These are phyloP conservation scores for Buphagus erythrorhynchus DNA, from an alignment of 2,797 vertebrate species.

Conservation along the genomic window DNA sequence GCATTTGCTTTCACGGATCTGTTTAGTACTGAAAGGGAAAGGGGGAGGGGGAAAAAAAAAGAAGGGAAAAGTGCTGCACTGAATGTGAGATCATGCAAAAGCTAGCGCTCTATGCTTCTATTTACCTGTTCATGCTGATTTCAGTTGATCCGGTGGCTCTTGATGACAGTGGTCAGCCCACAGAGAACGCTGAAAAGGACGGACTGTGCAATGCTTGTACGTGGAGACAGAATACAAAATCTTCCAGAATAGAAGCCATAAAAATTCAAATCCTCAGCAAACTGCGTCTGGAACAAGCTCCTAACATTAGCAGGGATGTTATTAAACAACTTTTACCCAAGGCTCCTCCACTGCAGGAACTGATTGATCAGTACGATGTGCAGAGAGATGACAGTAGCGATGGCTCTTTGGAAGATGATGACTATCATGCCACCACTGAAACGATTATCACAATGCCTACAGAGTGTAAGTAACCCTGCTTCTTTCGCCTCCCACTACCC, in stretches of 20 bases:
- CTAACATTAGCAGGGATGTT: slow-evolving; percentile 95
- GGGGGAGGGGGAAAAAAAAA: slow-evolving; percentile 33
- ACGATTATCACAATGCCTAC: slow-evolving; percentile 95
- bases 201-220: slow-evolving; percentile 91
- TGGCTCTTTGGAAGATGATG: slow-evolving; percentile 90
- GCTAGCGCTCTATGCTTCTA: slow-evolving; percentile 71
- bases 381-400: slow-evolving; percentile 93
- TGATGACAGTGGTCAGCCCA: slow-evolving; percentile 83
- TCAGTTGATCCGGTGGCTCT: slow-evolving; percentile 84
- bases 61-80: slow-evolving; percentile 43
- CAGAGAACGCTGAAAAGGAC: slow-evolving; percentile 81
- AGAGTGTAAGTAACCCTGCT: slow-evolving; percentile 88
- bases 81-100: slow-evolving; percentile 86
- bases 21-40: slow-evolving; percentile 66
- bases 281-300: slow-evolving; percentile 95
- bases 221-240: slow-evolving; percentile 94
- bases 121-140: slow-evolving; percentile 88
- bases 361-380: slow-evolving; percentile 97
- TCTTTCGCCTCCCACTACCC: slow-evolving; percentile 36
- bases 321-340: slow-evolving; percentile 94
- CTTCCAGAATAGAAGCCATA: slow-evolving; percentile 94
- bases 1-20: slow-evolving; percentile 72
- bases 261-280: slow-evolving; percentile 98
- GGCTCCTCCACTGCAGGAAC: slow-evolving; percentile 94
- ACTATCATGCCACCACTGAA: slow-evolving; percentile 94